These are phyloP conservation scores for Champsocephalus esox DNA, from an alignment of 2,797 vertebrate genomes.

Conservation along the genomic window DNA sequence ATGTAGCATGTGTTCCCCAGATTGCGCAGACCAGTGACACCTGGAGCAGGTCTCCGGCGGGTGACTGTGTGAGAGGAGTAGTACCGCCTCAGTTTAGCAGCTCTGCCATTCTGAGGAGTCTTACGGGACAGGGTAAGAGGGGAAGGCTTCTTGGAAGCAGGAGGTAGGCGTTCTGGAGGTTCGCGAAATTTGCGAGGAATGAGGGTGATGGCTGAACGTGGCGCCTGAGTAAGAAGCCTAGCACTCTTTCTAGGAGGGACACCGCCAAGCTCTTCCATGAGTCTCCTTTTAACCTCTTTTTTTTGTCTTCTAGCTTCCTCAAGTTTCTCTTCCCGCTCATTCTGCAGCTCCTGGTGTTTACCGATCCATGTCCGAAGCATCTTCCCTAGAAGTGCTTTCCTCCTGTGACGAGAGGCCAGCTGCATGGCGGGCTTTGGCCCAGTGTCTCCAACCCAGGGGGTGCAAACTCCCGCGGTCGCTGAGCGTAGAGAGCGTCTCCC, in stretches of 20 bases:
- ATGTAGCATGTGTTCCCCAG: slow-evolving; percentile 99
- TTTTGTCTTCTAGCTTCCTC: slow-evolving; percentile 90
- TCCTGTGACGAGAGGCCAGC: slow-evolving; percentile 91
- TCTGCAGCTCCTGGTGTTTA: slow-evolving; percentile 86
- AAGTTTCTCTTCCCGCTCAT: slow-evolving; percentile 85
- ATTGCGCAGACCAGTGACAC: slow-evolving; percentile 97
- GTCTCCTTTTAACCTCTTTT: slow-evolving; percentile 92
- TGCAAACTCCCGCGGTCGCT: slow-evolving; percentile 78
- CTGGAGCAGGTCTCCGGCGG: slow-evolving; percentile 89
- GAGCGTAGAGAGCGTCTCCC: slow-evolving; percentile 93
- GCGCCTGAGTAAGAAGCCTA: slow-evolving; percentile 91
- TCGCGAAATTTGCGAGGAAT: slow-evolving; percentile 91
- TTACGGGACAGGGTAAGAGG: slow-evolving; percentile 76
- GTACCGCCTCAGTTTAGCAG: slow-evolving; percentile 84
- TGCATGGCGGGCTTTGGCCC: slow-evolving; percentile 90
- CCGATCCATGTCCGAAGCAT: slow-evolving; percentile 88
- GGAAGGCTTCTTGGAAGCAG: slow-evolving; percentile 73
- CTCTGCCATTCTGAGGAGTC: slow-evolving; percentile 74
- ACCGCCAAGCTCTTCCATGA: slow-evolving; percentile 93
- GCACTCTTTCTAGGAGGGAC: slow-evolving; percentile 96
- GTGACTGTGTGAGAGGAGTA: slow-evolving; percentile 85
- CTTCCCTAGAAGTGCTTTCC: slow-evolving; percentile 90
- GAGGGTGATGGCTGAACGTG: slow-evolving; percentile 84
- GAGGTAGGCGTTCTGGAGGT: slow-evolving; percentile 84
- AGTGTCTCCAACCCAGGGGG: slow-evolving; percentile 77